phyloP scores from a whole-genome alignment of 1,140 invertebrate genomes.

The Onthophagus taurus region DNA sequence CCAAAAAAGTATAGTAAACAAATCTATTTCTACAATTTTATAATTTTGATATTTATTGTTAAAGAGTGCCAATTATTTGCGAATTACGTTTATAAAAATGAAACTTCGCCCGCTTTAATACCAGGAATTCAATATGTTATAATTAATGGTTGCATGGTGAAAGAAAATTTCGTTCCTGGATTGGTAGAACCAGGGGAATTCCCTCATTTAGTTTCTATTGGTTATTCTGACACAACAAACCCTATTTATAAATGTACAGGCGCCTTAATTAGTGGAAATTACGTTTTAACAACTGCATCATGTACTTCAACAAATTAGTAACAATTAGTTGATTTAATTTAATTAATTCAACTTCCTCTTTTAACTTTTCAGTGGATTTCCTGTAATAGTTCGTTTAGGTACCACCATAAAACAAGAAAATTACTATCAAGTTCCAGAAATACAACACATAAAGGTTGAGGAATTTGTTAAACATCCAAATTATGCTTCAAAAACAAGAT shows the following conservation, averaged over 20 bases:
- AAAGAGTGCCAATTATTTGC: background rate
- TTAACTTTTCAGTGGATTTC: background rate
- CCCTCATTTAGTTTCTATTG: conserved; percentile 3
- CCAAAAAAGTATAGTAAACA: background rate
- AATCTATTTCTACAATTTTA: background rate
- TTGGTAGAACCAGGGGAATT: conserved; percentile 6
- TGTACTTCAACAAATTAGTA: too few species aligned
- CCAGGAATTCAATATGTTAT: background rate
- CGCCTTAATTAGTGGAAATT: background rate
- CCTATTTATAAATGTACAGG: conserved; percentile 1
- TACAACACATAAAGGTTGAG: background rate
- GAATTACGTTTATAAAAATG: conserved; percentile 2
- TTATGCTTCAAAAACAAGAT: background rate
- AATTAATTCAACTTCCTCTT: background rate
- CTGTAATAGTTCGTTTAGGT: conserved; percentile 2
- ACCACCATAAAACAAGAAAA: background rate
- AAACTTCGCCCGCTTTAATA: background rate
- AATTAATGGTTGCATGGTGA: background rate
- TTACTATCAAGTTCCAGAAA: background rate
- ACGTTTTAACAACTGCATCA: conserved; percentile 1
- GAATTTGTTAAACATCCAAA: conserved; percentile 2
- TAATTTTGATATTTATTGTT: background rate
- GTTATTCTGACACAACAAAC: background rate
- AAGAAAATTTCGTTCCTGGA: background rate
- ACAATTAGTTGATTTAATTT: background rate